phyloP scores from a whole-genome alignment of 1,140 invertebrate species.

The Epicauta chinensis region DNA sequence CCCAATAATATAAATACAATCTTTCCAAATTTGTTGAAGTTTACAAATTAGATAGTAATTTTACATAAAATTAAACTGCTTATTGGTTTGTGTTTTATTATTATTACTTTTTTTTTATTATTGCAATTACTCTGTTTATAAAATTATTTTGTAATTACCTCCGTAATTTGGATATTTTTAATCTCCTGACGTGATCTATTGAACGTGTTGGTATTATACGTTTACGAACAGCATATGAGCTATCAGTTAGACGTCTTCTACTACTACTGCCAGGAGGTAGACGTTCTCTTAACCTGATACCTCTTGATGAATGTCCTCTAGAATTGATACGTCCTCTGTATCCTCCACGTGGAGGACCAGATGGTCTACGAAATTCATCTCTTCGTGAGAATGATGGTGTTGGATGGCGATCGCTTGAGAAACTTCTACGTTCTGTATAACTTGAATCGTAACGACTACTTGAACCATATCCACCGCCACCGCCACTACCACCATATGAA shows the following conservation, averaged over 20 bases:
- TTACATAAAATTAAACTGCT: background rate
- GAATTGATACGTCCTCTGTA: slow-evolving; percentile 36
- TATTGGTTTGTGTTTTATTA: background rate
- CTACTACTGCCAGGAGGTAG: slow-evolving; percentile 10
- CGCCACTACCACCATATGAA: too few species aligned
- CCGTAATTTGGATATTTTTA: slow-evolving; percentile 37
- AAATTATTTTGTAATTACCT: slow-evolving; percentile 36
- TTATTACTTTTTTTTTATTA: slow-evolving; percentile 17
- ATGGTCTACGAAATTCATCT: slow-evolving; percentile 38
- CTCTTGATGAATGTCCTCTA: slow-evolving; percentile 30
- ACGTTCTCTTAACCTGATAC: slow-evolving; percentile 27
- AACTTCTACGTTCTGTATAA: slow-evolving; percentile 35
- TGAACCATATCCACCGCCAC: slow-evolving; percentile 24
- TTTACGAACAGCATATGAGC: slow-evolving; percentile 36
- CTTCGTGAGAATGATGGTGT: slow-evolving; percentile 28
- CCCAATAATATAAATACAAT: too few species aligned
- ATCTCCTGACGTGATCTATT: slow-evolving; percentile 34
- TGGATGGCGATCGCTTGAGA: slow-evolving; percentile 32
- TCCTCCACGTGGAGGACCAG: slow-evolving; percentile 31
- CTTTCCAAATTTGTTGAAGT: too few species aligned
- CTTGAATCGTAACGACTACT: slow-evolving; percentile 30
- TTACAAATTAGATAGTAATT: too few species aligned
- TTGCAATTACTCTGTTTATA: slow-evolving; percentile 10
- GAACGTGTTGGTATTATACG: slow-evolving; percentile 28
- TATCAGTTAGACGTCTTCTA: slow-evolving; percentile 33